Evolutionary conservation across 2,113 vertebrate species (phyloP), one percentile per base, ranked within the genome.

Genomic region (Carettochelys insculpta): DNA sequence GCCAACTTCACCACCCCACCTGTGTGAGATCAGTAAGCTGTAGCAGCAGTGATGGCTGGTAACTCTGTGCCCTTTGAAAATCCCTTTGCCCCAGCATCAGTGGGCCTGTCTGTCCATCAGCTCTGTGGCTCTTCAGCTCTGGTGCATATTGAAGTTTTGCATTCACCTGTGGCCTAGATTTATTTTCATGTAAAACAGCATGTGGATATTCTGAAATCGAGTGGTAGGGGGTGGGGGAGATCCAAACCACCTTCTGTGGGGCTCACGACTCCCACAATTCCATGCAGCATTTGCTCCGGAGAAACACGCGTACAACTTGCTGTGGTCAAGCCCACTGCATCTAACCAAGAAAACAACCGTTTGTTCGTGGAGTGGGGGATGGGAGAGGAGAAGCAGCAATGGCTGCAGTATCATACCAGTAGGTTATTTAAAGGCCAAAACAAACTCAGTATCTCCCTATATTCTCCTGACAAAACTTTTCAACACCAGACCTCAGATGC

Each of bases 361-460:
- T 77, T 41, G 29, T 38, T 73, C 78, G 43, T n/a, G 43, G 75
- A 77, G 78, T n/a, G 34, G 80, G 82, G 68, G 20, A 11, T 25
- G 38, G n/a, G 68, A 43, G 16, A 47, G 29, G 50, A 76, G 75
- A n/a, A 90, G n/a, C 73, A 88, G 78, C 19, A 61, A 1, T 56
- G n/a, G 13, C 82, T 93, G 12, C 50, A 24, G 11, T 54, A 65
- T 79, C 88, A 53, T 73, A 27, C 87, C 75, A 82, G 68, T 51
- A 56, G 87, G 85, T 52, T 41, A 95, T 91, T 87, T 81, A 51
- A 86, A 88, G 10, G 22, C 50, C 65, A 48, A 14, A 90, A 88
- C 71, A 89, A 87, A 90, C 61, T 92, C 84, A 12, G 92, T 83
- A 65, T 56, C 34, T 10, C 76, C 80, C 77, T 90, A 89, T 92